Evolutionary conservation across 2,113 vertebrate species (phyloP).

Genomic region (Echinops telfairi): DNA sequence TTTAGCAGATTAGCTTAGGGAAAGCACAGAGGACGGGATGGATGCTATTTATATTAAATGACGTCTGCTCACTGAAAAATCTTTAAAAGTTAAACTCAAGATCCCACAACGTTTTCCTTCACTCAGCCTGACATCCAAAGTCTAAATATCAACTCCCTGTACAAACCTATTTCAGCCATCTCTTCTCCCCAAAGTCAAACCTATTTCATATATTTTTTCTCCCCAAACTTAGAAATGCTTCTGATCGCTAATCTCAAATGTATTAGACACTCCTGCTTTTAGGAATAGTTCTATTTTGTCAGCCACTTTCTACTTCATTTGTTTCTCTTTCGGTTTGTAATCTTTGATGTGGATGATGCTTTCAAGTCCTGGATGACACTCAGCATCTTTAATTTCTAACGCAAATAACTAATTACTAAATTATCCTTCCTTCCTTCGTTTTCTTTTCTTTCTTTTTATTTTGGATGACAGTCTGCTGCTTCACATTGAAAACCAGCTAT

Average conservation of each 20-base stretch:
- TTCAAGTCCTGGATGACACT: not conserved
- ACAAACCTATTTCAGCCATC: slow-evolving; percentile 55
- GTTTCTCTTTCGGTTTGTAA: not conserved
- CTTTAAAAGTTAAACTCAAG: slow-evolving; percentile 52
- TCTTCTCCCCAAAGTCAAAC: not conserved
- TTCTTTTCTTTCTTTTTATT: not conserved
- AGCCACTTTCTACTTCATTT: not conserved
- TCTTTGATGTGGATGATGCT: not conserved
- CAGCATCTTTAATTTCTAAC: not conserved
- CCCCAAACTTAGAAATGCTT: slow-evolving; percentile 21
- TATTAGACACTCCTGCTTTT: slow-evolving; percentile 29
- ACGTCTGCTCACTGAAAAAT: slow-evolving; percentile 84
- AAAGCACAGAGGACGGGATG: slow-evolving; percentile 86
- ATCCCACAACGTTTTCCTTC: slow-evolving; percentile 57
- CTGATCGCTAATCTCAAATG: slow-evolving; percentile 37
- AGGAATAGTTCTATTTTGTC: slow-evolving; percentile 54
- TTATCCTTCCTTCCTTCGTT: not conserved
- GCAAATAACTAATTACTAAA: not conserved
- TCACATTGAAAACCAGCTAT: not conserved
- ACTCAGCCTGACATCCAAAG: slow-evolving; percentile 5
- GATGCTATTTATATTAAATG: slow-evolving; percentile 84
- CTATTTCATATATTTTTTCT: slow-evolving; percentile 21
- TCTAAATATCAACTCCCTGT: not conserved
- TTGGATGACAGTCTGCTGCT: not conserved
- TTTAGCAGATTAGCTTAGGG: slow-evolving; percentile 83